Conservation (phyloP, 2,113 vertebrate genomes). For the Irena cyanogastra region DNA sequence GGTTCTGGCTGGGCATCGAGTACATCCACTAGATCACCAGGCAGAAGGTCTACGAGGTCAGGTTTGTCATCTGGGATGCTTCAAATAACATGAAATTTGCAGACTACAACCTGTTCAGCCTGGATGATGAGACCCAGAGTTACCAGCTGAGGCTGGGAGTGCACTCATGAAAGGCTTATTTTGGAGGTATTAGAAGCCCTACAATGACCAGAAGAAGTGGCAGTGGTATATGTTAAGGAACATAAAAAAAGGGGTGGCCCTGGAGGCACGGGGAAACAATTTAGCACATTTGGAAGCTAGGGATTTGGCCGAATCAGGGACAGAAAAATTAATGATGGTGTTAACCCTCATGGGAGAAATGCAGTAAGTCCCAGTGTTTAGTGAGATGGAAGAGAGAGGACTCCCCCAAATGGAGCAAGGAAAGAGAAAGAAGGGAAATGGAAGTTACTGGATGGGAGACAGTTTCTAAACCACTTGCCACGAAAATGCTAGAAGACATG, state of each 20-base stretch:
- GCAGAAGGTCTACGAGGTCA: not conserved
- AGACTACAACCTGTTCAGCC: not conserved
- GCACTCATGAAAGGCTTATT: not conserved
- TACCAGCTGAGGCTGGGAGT: not conserved
- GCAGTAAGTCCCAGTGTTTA: not conserved
- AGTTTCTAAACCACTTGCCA: not conserved
- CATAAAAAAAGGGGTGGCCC: no score
- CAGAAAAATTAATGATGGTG: not conserved
- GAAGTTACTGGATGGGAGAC: not conserved
- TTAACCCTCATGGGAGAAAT: not conserved
- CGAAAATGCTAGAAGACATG: not conserved
- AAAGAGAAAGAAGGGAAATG: not conserved
- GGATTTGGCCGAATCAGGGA: not conserved
- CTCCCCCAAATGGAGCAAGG: not conserved
- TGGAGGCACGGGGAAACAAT: not conserved
- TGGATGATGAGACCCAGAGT: not conserved
- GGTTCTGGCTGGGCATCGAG: not conserved
- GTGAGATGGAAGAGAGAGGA: not conserved
- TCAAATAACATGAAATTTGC: not conserved
- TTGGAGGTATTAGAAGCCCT: no score
- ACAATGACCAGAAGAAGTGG: no score
- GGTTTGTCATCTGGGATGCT: not conserved
- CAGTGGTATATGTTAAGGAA: no score
- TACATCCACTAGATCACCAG: not conserved
- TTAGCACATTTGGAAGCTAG: not conserved